Evolutionary conservation across 2,888 invertebrate genomes (phyloP).

Genomic region (Melinaea menophilus): DNA sequence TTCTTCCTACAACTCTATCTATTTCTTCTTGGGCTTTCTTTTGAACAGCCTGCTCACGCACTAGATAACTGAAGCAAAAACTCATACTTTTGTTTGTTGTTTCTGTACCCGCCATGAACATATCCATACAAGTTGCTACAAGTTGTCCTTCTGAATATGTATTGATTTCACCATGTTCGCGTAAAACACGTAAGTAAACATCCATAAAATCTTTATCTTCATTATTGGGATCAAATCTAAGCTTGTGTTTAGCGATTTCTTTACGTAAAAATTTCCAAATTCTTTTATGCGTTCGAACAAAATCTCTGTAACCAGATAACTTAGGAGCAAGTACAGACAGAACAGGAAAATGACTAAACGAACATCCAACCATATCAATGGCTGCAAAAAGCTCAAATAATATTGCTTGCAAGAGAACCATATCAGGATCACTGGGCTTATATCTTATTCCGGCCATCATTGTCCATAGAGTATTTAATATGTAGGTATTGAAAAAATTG

Average conservation of each 20-base stretch:
- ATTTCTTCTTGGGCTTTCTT: constrained; percentile 87
- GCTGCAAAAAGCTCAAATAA: constrained; percentile 84
- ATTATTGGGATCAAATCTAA: constrained; percentile 74
- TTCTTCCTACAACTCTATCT: constrained; percentile 83
- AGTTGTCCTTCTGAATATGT: constrained; percentile 85
- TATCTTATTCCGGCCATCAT: constrained; percentile 90
- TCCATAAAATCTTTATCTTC: constrained; percentile 89
- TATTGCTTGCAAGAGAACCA: constrained; percentile 82
- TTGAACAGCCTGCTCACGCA: constrained; percentile 84
- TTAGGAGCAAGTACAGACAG: constrained; percentile 84
- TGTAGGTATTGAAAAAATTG: constrained; percentile 85
- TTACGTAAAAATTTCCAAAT: constrained; percentile 85
- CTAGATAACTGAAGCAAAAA: constrained; percentile 86
- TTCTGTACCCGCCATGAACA: constrained; percentile 93
- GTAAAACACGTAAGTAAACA: constrained; percentile 84
- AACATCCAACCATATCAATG: constrained; percentile 88
- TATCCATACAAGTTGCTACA: constrained; percentile 88
- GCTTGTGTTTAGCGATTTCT: constrained; percentile 84
- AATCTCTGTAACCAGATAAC: constrained; percentile 86
- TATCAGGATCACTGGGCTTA: constrained; percentile 82
- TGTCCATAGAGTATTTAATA: constrained; percentile 88
- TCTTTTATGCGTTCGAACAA: constrained; percentile 82
- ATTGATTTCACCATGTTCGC: constrained; percentile 74
- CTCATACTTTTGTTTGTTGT: constrained; percentile 89
- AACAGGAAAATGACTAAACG: constrained; percentile 88